phyloP scores from a whole-genome alignment of 2,888 invertebrate genomes.

The Heteromurus nitidus region DNA sequence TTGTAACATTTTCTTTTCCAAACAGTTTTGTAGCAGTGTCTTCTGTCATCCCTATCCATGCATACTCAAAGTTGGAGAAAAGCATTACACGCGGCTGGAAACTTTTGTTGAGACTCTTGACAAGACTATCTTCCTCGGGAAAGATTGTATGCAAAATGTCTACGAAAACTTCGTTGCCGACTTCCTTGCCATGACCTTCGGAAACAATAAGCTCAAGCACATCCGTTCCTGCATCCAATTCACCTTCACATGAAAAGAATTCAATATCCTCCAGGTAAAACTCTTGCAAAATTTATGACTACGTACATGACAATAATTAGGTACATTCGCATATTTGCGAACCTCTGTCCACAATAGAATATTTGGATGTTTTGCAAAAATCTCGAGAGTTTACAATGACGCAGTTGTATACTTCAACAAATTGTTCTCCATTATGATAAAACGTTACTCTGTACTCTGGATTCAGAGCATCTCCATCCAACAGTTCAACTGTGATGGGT shows the following conservation, averaged over 20 bases:
- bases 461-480: background rate
- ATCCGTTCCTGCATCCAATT: too few species aligned
- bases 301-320: too few species aligned
- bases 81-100: background rate
- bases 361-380: too few species aligned
- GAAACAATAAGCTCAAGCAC: too few species aligned
- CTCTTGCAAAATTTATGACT: too few species aligned
- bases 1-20: background rate
- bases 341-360: too few species aligned
- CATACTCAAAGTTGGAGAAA: background rate
- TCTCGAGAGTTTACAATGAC: background rate
- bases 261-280: too few species aligned
- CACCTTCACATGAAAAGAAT: too few species aligned
- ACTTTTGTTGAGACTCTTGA: background rate
- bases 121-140: background rate
- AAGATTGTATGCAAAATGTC: background rate
- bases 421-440: background rate
- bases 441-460: background rate
- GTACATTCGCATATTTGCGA: too few species aligned
- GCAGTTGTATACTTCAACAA: background rate
- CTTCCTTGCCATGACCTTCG: too few species aligned
- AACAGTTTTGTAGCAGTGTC: background rate
- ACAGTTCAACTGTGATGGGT: background rate
- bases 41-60: background rate
- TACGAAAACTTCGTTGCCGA: too few species aligned